Evolutionary conservation across 2,113 vertebrate species (phyloP).

Genomic region (Seriola aureovittata): DNA sequence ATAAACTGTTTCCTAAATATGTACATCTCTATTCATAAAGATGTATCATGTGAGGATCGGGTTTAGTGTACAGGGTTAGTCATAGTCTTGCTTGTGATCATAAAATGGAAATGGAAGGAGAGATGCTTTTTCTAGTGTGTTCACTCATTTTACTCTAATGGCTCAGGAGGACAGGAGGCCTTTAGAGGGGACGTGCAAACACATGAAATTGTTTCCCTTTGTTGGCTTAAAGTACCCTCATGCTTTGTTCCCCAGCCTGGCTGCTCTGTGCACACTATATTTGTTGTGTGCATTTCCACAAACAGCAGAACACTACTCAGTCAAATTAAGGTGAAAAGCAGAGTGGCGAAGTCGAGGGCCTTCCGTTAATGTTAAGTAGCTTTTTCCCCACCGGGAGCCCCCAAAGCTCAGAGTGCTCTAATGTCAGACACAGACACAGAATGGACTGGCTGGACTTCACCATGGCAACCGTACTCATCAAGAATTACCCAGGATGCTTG

Average conservation of each 20-base stretch:
- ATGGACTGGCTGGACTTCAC: constrained; percentile 37
- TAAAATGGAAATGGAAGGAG: background rate
- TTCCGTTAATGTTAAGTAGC: constrained; percentile 51
- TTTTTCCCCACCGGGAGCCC: constrained; percentile 19
- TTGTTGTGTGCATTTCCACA: constrained; percentile 29
- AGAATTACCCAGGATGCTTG: constrained; percentile 39
- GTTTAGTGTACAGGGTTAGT: background rate
- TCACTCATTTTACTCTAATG: constrained; percentile 16
- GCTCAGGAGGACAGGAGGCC: background rate
- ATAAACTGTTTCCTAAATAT: no score
- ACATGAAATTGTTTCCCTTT: constrained; percentile 33
- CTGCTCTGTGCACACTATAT: constrained; percentile 5
- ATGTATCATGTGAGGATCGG: background rate
- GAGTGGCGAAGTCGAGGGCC: constrained; percentile 19
- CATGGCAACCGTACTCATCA: constrained; percentile 42
- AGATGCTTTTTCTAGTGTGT: background rate
- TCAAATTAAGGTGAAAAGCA: constrained; percentile 48
- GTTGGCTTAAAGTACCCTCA: constrained; percentile 31
- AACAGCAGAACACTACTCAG: constrained; percentile 20
- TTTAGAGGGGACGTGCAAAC: constrained; percentile 33
- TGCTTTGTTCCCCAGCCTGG: background rate
- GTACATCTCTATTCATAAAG: background rate
- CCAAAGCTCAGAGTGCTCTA: constrained; percentile 21
- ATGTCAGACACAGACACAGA: constrained; percentile 23
- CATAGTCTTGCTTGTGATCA: background rate